Percentiles rank a stretch among this genome's conserved stretches.
Evolutionary conservation across 2,797 vertebrate species (phyloP).

Genomic region (Myiotriccus ornatus): DNA sequence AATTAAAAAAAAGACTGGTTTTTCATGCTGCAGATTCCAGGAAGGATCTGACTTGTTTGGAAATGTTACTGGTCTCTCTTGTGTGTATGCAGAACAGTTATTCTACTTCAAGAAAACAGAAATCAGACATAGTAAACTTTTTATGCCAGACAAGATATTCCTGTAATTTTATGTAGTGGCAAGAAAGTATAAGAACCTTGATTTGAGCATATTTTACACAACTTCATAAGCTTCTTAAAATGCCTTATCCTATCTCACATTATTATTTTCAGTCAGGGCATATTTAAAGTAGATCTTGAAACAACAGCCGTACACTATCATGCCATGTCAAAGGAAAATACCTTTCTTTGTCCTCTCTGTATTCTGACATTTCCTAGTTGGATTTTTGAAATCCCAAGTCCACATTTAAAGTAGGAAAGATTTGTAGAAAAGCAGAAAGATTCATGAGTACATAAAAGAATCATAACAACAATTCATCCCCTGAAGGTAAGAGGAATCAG

Average conservation of each 20-base stretch:
- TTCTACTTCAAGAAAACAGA: neutral
- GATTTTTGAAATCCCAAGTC: neutral
- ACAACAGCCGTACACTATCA: fast-evolving
- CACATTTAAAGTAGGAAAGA: neutral
- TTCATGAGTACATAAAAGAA: neutral
- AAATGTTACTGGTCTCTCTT: neutral
- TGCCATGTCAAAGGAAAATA: neutral
- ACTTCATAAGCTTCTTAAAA: neutral
- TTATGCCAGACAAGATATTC: neutral
- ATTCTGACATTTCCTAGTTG: neutral
- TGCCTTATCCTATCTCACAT: neutral
- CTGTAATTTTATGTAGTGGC: neutral
- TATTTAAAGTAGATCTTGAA: neutral
- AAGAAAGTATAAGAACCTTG: neutral
- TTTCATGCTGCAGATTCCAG: neutral
- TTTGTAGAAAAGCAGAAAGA: neutral
- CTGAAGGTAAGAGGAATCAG: neutral
- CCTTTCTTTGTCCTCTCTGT: neutral
- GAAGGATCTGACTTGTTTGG: neutral
- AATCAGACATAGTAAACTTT: neutral
- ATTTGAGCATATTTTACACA: neutral
- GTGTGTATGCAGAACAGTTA: neutral
- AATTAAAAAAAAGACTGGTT: neutral
- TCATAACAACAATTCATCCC: neutral
- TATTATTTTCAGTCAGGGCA: neutral